Evolutionary conservation across 2,113 vertebrate genomes (phyloP).

Genomic region (Dinomys branickii): DNA sequence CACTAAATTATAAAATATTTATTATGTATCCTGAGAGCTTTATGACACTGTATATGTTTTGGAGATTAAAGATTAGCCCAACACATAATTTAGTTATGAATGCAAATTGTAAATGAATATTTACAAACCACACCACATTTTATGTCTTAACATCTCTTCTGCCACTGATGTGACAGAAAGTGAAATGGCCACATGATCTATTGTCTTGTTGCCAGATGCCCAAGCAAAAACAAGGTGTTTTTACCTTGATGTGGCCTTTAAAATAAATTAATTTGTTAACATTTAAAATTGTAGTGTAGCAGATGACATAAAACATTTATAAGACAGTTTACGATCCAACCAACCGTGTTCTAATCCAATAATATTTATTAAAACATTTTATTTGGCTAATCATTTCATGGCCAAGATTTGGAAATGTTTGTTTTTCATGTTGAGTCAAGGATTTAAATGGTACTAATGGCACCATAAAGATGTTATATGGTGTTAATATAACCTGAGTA

Average conservation of each 20-base stretch:
- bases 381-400: constrained; percentile 82
- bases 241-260: constrained; percentile 86
- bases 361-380: constrained; percentile 84
- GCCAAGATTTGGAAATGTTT: constrained; percentile 82
- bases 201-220: constrained; percentile 58
- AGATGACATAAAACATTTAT: constrained; percentile 82
- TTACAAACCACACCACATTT: constrained; percentile 83
- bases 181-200: constrained; percentile 79
- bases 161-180: constrained; percentile 71
- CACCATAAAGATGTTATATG: constrained; percentile 88
- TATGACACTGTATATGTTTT: constrained; percentile 73
- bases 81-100: constrained; percentile 84
- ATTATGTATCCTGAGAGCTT: constrained; percentile 77
- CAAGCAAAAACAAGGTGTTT: constrained; percentile 69
- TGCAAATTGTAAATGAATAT: constrained; percentile 85
- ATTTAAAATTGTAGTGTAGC: constrained; percentile 80
- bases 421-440: constrained; percentile 80
- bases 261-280: constrained; percentile 86
- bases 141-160: constrained; percentile 81
- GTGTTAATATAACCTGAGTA: constrained; percentile 86
- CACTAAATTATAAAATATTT: constrained; percentile 79
- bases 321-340: constrained; percentile 79
- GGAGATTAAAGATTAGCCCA: constrained; percentile 80
- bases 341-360: constrained; percentile 73
- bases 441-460: constrained; percentile 84